A percentile compares a stretch with the other conserved stretches of the same genome.
These are phyloP conservation scores for Siderastrea radians DNA, from an alignment of 92 coral and sea anemone genomes.

Conservation along the genomic window DNA sequence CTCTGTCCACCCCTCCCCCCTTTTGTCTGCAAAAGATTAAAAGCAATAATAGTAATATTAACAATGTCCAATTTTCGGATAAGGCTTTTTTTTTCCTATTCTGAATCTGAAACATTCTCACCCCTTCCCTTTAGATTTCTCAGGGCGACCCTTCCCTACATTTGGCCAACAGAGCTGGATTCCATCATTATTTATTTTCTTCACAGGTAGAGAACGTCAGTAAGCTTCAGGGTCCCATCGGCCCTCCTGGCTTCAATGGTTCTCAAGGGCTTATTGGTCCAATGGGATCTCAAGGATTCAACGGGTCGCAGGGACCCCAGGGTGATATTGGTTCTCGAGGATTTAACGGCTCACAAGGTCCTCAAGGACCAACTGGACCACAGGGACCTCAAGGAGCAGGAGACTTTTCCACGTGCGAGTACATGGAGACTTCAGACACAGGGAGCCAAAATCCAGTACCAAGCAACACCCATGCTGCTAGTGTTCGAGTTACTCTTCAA, in stretches of 20 bases:
- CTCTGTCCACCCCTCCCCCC: too few species aligned
- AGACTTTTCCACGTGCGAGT: conserved; percentile 20
- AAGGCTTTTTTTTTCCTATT: too few species aligned
- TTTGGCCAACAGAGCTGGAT: background rate
- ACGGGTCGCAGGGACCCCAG: conserved; percentile 28
- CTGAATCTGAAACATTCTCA: too few species aligned
- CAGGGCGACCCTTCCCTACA: too few species aligned
- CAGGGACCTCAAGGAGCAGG: conserved; percentile 34
- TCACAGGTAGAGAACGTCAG: conserved; percentile 11
- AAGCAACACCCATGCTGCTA: background rate
- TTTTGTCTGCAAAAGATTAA: too few species aligned
- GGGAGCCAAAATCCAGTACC: background rate
- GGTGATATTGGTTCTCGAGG: conserved; percentile 22
- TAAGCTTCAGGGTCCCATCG: conserved; percentile 27
- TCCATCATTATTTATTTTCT: background rate
- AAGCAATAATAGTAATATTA: too few species aligned
- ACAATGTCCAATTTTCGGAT: too few species aligned
- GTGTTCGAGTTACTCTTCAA: background rate
- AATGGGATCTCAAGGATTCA: conserved; percentile 10
- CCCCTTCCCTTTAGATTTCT: too few species aligned
- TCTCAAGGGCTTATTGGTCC: conserved; percentile 34
- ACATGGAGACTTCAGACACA: background rate
- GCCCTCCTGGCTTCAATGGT: conserved; percentile 32
- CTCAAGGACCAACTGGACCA: conserved; percentile 22
- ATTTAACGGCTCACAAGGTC: conserved; percentile 29